phyloP scores from a whole-genome alignment of 2,797 vertebrate genomes.

The Myiotriccus ornatus region DNA sequence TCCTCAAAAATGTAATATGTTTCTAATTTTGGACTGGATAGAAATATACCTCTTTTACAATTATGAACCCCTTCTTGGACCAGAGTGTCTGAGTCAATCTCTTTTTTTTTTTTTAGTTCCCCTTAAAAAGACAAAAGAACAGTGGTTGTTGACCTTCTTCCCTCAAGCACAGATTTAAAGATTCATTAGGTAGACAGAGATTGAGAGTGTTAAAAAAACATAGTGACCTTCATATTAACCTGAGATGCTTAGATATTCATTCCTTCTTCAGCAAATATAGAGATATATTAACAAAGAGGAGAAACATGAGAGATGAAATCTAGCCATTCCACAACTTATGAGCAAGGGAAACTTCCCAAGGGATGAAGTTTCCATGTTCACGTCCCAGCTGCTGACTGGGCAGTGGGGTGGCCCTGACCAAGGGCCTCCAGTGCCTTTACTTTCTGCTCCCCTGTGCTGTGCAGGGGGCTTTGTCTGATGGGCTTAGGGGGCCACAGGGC shows the following conservation, averaged over 20 bases:
- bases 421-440: no score
- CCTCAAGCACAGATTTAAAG: neutral
- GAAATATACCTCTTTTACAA: neutral
- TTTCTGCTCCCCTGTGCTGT: neutral
- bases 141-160: neutral
- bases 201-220: neutral
- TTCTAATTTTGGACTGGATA: neutral
- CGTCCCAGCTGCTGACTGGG: neutral
- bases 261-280: neutral
- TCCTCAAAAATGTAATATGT: neutral
- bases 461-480: neutral
- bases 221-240: rapidly evolving
- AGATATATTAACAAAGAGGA: neutral
- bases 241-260: neutral
- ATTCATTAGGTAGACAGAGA: neutral
- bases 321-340: neutral
- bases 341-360: neutral
- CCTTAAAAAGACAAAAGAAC: neutral
- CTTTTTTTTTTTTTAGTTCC: neutral
- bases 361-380: neutral
- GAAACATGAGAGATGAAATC: neutral
- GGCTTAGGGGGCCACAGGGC: no score
- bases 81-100: neutral
- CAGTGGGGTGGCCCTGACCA: rapidly evolving
- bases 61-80: neutral